Conservation (phyloP, 1,140 invertebrate species). For the Orchestia grillus region DNA sequence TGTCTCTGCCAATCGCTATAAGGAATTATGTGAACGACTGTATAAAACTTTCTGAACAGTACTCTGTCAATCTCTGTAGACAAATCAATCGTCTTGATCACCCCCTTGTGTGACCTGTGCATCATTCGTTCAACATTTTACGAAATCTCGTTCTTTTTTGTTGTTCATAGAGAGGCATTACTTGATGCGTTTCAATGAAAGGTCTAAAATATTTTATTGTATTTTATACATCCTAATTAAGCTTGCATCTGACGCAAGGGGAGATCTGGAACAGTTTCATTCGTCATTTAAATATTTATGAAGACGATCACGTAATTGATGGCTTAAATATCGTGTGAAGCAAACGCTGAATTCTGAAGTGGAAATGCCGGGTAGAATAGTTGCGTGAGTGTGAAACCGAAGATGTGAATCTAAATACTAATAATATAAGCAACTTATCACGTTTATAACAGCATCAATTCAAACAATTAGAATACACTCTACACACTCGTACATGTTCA, state of each 20-base stretch:
- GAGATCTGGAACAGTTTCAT: neutral
- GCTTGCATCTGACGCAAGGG: neutral
- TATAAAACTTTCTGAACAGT: no score
- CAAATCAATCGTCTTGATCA: no score
- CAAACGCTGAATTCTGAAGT: neutral
- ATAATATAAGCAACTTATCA: neutral
- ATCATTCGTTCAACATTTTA: no score
- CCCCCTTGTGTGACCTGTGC: no score
- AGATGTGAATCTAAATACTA: neutral
- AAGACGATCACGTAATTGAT: neutral
- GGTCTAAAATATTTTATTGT: neutral
- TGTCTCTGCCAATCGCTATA: no score
- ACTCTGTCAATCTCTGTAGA: no score
- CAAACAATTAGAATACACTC: neutral
- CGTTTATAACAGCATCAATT: neutral
- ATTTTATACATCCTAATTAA: neutral
- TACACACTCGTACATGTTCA: neutral
- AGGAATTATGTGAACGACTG: no score
- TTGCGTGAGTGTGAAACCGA: neutral
- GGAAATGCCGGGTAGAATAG: neutral
- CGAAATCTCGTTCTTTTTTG: no score
- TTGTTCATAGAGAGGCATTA: no score
- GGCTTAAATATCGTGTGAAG: neutral
- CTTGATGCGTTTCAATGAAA: neutral
- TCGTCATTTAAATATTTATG: neutral